A percentile compares a stretch with the other conserved stretches of the same genome.
phyloP scores from a whole-genome alignment of 2,797 vertebrate genomes.

The Melanotaenia parkinsoni region DNA sequence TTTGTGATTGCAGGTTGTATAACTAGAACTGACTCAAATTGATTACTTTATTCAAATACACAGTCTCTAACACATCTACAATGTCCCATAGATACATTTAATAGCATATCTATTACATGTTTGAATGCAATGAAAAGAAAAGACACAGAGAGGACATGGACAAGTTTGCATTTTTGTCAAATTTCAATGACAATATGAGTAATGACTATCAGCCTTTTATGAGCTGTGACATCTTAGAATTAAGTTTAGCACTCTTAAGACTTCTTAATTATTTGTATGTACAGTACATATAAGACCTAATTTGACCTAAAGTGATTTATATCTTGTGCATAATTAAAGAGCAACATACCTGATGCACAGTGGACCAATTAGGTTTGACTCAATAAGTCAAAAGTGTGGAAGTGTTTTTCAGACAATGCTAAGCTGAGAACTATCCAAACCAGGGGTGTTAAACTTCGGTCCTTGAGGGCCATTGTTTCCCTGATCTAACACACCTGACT shows the following conservation, averaged over 20 bases:
- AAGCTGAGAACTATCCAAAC: neutral
- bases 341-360: too few relatives aligned
- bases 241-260: neutral
- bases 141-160: neutral
- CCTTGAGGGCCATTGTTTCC: too few relatives aligned
- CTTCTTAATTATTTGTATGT: neutral
- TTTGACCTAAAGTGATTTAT: neutral
- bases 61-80: neutral
- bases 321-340: neutral
- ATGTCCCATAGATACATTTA: neutral
- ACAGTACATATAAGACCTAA: neutral
- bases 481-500: too few relatives aligned
- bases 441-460: too few relatives aligned
- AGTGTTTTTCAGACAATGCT: neutral
- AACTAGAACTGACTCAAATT: slow-evolving; percentile 18
- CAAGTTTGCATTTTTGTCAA: neutral
- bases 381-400: neutral
- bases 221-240: neutral
- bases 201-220: neutral
- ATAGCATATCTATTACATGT: neutral
- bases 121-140: neutral
- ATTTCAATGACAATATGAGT: neutral
- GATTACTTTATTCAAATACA: neutral
- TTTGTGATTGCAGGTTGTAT: slow-evolving; percentile 14
- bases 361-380: too few relatives aligned